Base-by-base conservation (phyloP, 2,797 vertebrate genomes). In the Chelonia mydas region DNA sequence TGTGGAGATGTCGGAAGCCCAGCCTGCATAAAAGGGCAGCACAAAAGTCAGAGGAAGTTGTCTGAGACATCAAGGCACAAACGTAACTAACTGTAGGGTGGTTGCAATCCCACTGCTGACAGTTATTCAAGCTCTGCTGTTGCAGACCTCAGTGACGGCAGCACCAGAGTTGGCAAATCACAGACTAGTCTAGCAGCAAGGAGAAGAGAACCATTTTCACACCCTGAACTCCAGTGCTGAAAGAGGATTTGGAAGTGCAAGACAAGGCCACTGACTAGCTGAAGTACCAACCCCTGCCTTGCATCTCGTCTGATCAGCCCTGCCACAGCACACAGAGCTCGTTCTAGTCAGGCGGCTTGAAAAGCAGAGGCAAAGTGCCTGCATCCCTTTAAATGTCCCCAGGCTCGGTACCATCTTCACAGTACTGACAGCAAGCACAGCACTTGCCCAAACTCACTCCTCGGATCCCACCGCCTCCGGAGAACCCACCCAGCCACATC, bases 51-150 rank as follows among this genome's bases (percentile, higher is more conserved):
- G 59, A 33, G 59, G 31, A 17, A 65, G 28, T 28, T 65, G 28
- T 65, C 61, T 65, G 61, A 33, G 16, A 16, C 28, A 27, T 59
- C 61, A n/a, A 65, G 13, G 17, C 61, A 65, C 33, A 65, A 59
- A 53, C 16, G 17, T 53, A 31, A 59, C 12, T 27, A 65, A 33
- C 61, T n/a, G 33, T 65, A n/a, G 61, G 65, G 12, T 74, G 74
- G 92, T 84, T 88, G 92, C 90, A 90, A 90, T 84, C 88, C 90
- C 84, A 88, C 82, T 88, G 84, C 81, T 94, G 89, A 86, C 77
- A 91, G 92, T 88, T 85, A 91, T 84, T 91, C 88, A 84, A 90
- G 92, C 92, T 94, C 81, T 90, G 89, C 89, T 61, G 81, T 90
- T 84, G 76, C 89, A 94, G 92, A 91, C 81, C 85, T 93, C 88